Evolutionary conservation across 2,888 invertebrate genomes (phyloP), one percentile per base, ranked within the genome.

Genomic region (Punctoribates punctum): DNA sequence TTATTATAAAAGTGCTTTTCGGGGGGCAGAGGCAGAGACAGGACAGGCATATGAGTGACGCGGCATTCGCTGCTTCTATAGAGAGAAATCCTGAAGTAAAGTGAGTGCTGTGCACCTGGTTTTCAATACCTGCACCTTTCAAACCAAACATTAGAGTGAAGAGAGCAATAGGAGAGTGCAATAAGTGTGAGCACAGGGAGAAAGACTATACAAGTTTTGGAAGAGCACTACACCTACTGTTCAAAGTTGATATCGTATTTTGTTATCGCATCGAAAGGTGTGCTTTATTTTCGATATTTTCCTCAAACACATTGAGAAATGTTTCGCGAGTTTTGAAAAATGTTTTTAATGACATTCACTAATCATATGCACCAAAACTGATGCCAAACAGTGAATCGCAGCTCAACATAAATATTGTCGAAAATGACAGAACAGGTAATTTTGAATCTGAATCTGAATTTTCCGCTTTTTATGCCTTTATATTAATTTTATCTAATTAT

Each of bases 41-140:
- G 51, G 23, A 38, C 65, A 65, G 65, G 65, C 65, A 65, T 65
- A 9, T 5, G 34, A 65, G 65, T 65, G 65, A 65, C 65, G 65
- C 65, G 65, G 65, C 65, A 65, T 34, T 65, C 5, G 57, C 34
- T 34, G 57, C 25, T 11, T 48, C 4, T 25, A 25, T 25, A 57
- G 11, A 54, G n/a, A 54, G n/a, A 57, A 57, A 57, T 57, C 57
- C 6, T 8, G 20, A 57, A 8, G 46, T 8, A 25, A 25, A 25
- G 25, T 57, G 57, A 1, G 34, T 34, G 34, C 8, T 57, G 46
- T 57, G 57, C 57, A 57, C 57, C 57, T 57, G 57, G 57, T 57
- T 57, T 57, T 51, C 34, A 65, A 65, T 38, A 65, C 29, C 65
- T 65, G 65, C 65, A 65, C 65, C 65, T 65, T 13, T 29, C 5